A percentile compares a stretch with the other conserved stretches of the same genome.
phyloP scores from a whole-genome alignment of 2,888 invertebrate species.

The Caenorhabditis uteleia region DNA sequence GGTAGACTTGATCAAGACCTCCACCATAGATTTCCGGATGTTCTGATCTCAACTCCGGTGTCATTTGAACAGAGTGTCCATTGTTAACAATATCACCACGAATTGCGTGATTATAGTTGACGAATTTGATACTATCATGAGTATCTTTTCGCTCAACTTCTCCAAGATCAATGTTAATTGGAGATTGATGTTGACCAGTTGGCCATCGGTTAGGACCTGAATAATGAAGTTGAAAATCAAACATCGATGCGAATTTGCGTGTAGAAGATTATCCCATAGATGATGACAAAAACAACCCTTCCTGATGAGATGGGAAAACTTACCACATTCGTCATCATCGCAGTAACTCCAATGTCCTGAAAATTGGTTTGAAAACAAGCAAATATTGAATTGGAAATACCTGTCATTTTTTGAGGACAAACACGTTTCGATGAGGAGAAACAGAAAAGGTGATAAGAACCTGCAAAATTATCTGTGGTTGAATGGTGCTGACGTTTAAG shows the following conservation, averaged over 20 bases:
- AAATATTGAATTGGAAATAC: not conserved
- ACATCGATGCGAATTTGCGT: too few species aligned
- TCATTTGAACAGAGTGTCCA: constrained; percentile 66
- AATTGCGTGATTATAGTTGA: constrained; percentile 61
- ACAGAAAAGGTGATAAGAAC: constrained; percentile 30
- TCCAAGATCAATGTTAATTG: constrained; percentile 60
- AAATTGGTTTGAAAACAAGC: constrained; percentile 1
- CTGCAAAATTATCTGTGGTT: constrained; percentile 13
- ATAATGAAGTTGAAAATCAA: too few species aligned
- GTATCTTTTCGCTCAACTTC: constrained; percentile 44
- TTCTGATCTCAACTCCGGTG: constrained; percentile 52
- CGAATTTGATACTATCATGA: constrained; percentile 60
- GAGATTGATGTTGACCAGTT: constrained; percentile 60
- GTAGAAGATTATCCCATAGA: too few species aligned
- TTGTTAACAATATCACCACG: constrained; percentile 64
- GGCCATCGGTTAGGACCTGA: constrained; percentile 51
- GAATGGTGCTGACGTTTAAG: too few species aligned
- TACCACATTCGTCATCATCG: constrained; percentile 58
- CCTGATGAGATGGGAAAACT: constrained; percentile 1
- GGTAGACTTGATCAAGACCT: constrained; percentile 63
- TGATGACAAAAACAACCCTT: not conserved
- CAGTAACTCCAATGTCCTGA: constrained; percentile 63
- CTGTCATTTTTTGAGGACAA: constrained; percentile 35
- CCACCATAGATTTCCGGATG: constrained; percentile 66
- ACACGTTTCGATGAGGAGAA: constrained; percentile 24